Evolutionary conservation across 2,113 vertebrate species (phyloP).

Genomic region (Hiodon tergisus): DNA sequence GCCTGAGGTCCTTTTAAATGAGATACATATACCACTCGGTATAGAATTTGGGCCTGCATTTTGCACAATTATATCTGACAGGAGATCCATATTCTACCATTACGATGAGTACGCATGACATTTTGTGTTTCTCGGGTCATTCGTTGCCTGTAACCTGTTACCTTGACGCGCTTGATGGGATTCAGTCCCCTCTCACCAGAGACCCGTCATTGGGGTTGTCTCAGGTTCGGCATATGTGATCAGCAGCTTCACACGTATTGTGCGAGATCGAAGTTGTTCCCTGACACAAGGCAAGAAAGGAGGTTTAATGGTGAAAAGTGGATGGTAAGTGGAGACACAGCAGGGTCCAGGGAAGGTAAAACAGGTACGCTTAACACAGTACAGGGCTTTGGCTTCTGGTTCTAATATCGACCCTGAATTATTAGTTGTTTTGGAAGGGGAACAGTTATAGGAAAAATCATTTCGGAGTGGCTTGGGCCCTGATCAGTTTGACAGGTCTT

Average conservation of each 20-base stretch:
- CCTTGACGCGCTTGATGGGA: neutral
- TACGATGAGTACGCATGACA: neutral
- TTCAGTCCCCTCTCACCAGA: neutral
- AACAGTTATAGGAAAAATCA: constrained; percentile 55
- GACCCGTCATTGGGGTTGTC: neutral
- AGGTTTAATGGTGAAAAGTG: constrained; percentile 35
- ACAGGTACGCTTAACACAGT: constrained; percentile 44
- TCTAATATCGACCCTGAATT: constrained; percentile 50
- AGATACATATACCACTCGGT: neutral
- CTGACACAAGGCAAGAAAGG: neutral
- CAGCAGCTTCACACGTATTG: neutral
- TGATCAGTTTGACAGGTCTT: constrained; percentile 55
- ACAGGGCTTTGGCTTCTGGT: constrained; percentile 22
- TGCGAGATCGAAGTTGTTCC: neutral
- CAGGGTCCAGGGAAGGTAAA: constrained; percentile 46
- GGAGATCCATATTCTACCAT: neutral
- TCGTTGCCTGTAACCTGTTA: too few species aligned
- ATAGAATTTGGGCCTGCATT: neutral
- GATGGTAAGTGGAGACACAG: constrained; percentile 42
- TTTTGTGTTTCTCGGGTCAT: neutral
- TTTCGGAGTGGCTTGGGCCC: constrained; percentile 41
- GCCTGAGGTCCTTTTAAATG: neutral
- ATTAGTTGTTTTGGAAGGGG: constrained; percentile 60
- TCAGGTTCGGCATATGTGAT: neutral
- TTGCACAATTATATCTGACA: constrained; percentile 4